These are phyloP conservation scores for Heterodera filipjevi DNA, from an alignment of 2,888 invertebrate genomes.

Conservation along the genomic window DNA sequence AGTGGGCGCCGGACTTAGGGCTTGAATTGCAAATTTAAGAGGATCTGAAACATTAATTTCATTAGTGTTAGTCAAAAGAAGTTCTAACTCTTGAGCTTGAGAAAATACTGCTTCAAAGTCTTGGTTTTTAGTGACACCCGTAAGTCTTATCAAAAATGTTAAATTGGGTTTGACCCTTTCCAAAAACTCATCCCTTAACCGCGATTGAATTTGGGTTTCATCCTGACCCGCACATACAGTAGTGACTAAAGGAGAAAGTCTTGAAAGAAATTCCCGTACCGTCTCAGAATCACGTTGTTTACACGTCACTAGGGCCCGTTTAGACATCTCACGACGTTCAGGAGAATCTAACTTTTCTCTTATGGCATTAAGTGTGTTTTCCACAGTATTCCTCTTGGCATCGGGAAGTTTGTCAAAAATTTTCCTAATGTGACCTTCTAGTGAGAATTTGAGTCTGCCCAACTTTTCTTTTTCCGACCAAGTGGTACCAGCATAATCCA, in stretches of 20 bases:
- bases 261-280: not conserved
- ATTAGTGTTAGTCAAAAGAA: not conserved
- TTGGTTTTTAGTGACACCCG: conserved; percentile 4
- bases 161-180: conserved; percentile 1
- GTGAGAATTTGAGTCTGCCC: not conserved
- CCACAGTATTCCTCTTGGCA: not conserved
- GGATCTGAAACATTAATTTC: not conserved
- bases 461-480: conserved; percentile 7
- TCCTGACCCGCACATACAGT: not conserved
- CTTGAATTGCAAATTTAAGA: not conserved
- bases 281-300: conserved; percentile 12
- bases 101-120: not conserved
- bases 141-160: not conserved
- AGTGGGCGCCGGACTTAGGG: not conserved
- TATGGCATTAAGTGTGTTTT: not conserved
- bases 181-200: conserved; percentile 9
- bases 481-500: not conserved
- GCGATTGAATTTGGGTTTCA: not conserved
- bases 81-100: conserved; percentile 3
- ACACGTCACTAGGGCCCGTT: not conserved
- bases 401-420: conserved; percentile 4
- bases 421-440: conserved; percentile 2
- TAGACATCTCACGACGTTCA: not conserved
- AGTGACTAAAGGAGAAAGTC: not conserved
- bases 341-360: not conserved